Evolutionary conservation across 2,888 invertebrate species (phyloP), one percentile per base, ranked within the genome.

Genomic region (Drosophila mercatorum): DNA sequence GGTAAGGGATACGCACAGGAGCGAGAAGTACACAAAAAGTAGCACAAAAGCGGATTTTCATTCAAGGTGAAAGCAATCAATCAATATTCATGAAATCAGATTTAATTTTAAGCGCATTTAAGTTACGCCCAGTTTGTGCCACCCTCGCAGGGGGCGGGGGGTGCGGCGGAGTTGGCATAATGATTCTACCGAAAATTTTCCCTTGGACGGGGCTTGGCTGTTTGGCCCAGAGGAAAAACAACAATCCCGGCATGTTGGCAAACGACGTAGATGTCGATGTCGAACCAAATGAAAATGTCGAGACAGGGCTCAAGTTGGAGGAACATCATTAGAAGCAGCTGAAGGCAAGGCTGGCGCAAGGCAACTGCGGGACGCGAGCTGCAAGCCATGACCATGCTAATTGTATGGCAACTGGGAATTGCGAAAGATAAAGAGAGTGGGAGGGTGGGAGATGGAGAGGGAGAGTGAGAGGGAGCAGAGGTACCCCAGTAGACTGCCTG

Each of bases 31-130:
- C 55, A 74, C 67, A 74, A 84, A 78, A 87, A 82, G 82, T 76
- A 88, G 86, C 82, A 88, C 79, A 83, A 86, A 87, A 87, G 86
- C 86, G 86, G 88, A 87, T 86, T 88, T 87, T 88, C 80, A 88
- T 88, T 88, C 88, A 88, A 88, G 88, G 88, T 88, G 88, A 88
- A 88, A 88, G 88, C 88, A 88, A 88, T 88, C 88, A 88, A 88
- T 88, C 88, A 88, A 88, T 88, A 88, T 88, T 88, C 88, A 88
- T 88, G 88, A 88, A 88, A 88, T 88, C 88, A 87, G 87, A 87
- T 87, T 87, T 84, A 86, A 88, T 87, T 85, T 87, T 88, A 88
- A 87, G 87, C 87, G 88, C 80, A 87, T 88, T 87, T 87, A 87
- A 87, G 85, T 85, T 82, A 65, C 44, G 57, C 57, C 57, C 57